Evolutionary conservation across 2,113 vertebrate genomes (phyloP).

Genomic region (Lutjanus erythropterus): DNA sequence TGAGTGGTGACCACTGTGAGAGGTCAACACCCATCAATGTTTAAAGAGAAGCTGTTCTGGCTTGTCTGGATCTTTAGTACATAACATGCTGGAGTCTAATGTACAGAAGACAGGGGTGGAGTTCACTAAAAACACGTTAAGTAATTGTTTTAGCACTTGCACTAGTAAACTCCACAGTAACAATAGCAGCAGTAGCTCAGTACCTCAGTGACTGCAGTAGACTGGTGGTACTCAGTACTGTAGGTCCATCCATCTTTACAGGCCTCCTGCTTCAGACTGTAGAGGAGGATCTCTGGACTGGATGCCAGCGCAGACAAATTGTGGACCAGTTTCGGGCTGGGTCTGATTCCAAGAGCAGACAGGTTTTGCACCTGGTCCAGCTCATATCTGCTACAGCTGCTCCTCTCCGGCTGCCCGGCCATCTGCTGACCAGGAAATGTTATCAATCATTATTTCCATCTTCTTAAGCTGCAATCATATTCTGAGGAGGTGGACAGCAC

Average conservation of each 20-base stretch:
- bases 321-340: background rate
- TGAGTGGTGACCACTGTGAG: background rate
- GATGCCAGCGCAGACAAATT: constrained; percentile 13
- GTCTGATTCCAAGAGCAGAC: constrained; percentile 23
- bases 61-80: background rate
- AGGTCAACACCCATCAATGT: background rate
- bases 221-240: constrained; percentile 58
- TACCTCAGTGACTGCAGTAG: constrained; percentile 72
- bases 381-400: constrained; percentile 66
- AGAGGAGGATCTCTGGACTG: constrained; percentile 19
- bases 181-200: background rate
- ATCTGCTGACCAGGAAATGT: constrained; percentile 29
- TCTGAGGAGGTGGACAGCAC: background rate
- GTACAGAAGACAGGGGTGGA: background rate
- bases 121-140: background rate
- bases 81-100: background rate
- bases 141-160: background rate
- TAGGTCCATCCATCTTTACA: constrained; percentile 72
- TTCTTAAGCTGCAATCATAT: background rate
- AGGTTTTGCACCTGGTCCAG: constrained; percentile 62
- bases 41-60: background rate
- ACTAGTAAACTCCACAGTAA: background rate
- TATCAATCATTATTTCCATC: background rate
- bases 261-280: constrained; percentile 44
- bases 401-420: constrained; percentile 1